Evolutionary conservation across 2,797 vertebrate species (phyloP), one percentile per base, ranked within the genome.

Genomic region (Anguilla anguilla): DNA sequence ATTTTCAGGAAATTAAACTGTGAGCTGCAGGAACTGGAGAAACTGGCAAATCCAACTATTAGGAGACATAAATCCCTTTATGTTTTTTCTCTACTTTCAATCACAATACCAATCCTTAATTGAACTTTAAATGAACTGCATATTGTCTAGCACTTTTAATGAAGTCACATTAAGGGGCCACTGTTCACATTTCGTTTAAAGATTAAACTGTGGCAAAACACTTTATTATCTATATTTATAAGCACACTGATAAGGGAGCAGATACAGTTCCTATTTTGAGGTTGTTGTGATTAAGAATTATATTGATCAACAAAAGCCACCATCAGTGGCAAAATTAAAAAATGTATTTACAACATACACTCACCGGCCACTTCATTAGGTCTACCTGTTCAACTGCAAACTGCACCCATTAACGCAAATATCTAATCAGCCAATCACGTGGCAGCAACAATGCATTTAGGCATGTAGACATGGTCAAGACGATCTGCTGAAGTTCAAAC

Each of bases 1-100:
- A 77, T 43, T 77, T 77, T 77, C 72, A 77, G 72, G 72, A 77
- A 77, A 77, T 77, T 43, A 43, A 39, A 39, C 72, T 39, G 72
- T 39, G 35, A 77, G 72, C 72, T 77, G 17, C 72, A 77, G 72
- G 35, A 35, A 43, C 1, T 22, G 35, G 72, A 77, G 72, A 77
- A 77, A 77, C 19, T 77, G 72, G 31, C 15, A 77, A 39, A 77
- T 77, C 35, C 72, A 77, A 13, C 35, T n/a, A 77, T 77, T 77
- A 39, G 3, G 72, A 77, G 17, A 39, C 72, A 43, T 43, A 43
- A 43, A 17, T 6, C 72, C 72, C 3, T 0, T 35, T 39, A 77
- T 67, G 25, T n/a, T 72, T 43, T 77, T 39, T 17, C 19, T 77
- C 13, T 22, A 3, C 3, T 0, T 17, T 35, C 35, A 77, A 39